Evolutionary conservation across 2,888 invertebrate genomes (phyloP), one percentile per base, ranked within the genome.

Genomic region (Sussaba pulchella): DNA sequence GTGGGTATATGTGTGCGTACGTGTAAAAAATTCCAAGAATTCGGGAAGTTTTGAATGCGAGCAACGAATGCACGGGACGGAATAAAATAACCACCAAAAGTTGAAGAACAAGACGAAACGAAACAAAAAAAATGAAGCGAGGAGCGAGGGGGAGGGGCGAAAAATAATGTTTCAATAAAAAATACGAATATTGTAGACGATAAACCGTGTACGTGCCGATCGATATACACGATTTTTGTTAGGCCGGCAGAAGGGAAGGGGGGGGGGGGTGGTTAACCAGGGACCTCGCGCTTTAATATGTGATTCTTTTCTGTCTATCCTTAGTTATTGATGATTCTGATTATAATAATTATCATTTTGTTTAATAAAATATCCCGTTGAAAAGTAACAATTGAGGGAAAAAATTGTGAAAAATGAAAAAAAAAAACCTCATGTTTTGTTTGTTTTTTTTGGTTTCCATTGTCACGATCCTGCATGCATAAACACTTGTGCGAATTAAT

Each of bases 361-460:
- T 90, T 91, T 89, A 91, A 91, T 90, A 90, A 91, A 90, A 87
- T 90, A 86, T 90, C 89, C 89, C 88, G 90, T 91, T 89, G n/a
- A 86, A 88, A 88, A 88, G 86, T 87, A 88, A 81, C 63, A 69
- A 74, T 57, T 77, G 54, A 74, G 69, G 78, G 78, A 66, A 75
- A 76, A 59, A 54, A 26, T 66, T n/a, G n/a, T n/a, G 61, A 63
- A n/a, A 41, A 12, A 47, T 63, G 31, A 43, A 54, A 43, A 50
- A 73, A 52, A 43, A 57, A 66, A 10, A 69, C 47, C 39, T 78
- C 73, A 64, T 57, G 71, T 81, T 71, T 75, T 14, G 61, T 79
- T 80, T 82, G 64, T 78, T 74, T n/a, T n/a, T n/a, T n/a, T n/a
- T n/a, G 26, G 12, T 77, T 78, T 77, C 78, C 73, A 78, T 41